A percentile compares a stretch with the other conserved stretches of the same genome.
phyloP scores from a whole-genome alignment of 2,888 invertebrate species.

The Drosophila koepferae region DNA sequence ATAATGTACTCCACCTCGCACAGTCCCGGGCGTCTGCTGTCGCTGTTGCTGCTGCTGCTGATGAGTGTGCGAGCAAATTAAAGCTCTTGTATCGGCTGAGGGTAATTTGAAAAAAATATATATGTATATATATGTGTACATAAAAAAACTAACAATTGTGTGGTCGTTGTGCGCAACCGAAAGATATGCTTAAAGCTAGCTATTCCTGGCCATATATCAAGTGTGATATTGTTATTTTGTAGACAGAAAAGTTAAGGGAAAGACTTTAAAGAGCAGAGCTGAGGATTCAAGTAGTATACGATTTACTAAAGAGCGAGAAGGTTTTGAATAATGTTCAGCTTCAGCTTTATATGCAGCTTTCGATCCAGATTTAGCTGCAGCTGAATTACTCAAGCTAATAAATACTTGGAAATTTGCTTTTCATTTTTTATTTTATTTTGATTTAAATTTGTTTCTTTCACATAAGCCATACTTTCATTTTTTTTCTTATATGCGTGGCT shows the following conservation, averaged over 20 bases:
- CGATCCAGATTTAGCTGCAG: no score
- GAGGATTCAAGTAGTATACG: not conserved
- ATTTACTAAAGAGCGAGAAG: no score
- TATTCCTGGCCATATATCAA: not conserved
- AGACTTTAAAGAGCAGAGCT: not conserved
- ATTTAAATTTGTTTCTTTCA: no score
- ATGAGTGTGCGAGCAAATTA: conserved; percentile 67
- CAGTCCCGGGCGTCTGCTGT: not conserved
- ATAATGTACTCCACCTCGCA: conserved; percentile 63
- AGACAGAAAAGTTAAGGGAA: not conserved
- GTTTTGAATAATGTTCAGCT: no score
- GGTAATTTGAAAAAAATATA: not conserved
- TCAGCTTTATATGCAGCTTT: no score
- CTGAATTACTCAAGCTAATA: not conserved
- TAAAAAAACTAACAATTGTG: not conserved
- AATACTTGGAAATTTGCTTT: not conserved
- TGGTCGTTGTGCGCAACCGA: not conserved
- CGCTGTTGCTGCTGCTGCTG: conserved; percentile 11
- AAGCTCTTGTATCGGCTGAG: conserved; percentile 42
- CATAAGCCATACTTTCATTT: not conserved
- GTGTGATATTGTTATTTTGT: not conserved
- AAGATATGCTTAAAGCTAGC: conserved; percentile 10
- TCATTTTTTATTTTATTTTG: no score
- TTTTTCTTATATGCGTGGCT: not conserved
- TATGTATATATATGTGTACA: not conserved